A percentile compares a stretch with the other conserved stretches of the same genome.
These are phyloP conservation scores for Pundamilia nyererei DNA, from an alignment of 2,113 vertebrate genomes.

Conservation along the genomic window DNA sequence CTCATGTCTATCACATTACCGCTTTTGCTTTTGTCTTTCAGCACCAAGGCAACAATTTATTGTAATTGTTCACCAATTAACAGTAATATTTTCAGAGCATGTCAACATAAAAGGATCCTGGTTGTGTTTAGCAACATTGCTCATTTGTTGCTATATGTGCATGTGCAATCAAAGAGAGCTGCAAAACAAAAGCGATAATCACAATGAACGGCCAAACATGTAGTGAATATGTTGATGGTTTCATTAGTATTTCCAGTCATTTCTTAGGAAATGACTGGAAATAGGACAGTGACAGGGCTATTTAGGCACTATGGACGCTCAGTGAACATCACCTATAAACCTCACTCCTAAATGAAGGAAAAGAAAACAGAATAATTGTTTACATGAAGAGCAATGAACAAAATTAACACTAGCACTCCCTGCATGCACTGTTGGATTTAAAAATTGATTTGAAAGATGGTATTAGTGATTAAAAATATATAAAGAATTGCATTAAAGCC, in stretches of 20 bases:
- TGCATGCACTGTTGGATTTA: not conserved
- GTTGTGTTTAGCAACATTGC: not conserved
- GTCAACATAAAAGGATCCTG: not conserved
- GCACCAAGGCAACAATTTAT: not conserved
- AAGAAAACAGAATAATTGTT: not conserved
- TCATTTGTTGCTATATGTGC: not conserved
- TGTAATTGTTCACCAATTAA: not conserved
- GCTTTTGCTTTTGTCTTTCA: not conserved
- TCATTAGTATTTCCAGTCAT: not conserved
- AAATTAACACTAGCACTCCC: not conserved
- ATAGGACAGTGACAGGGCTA: not conserved
- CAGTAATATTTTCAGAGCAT: not conserved
- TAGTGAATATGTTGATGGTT: not conserved
- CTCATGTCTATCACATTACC: not conserved
- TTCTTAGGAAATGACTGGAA: too few species aligned
- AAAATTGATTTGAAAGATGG: not conserved
- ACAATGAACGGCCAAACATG: not conserved
- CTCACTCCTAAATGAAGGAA: not conserved
- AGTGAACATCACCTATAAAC: not conserved
- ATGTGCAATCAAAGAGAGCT: not conserved
- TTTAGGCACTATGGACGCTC: not conserved
- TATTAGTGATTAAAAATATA: not conserved
- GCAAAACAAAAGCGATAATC: not conserved
- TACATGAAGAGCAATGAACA: not conserved
- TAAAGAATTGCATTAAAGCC: not conserved